Evolutionary conservation across 2,113 vertebrate species (phyloP).

Genomic region (Vicugna pacos): DNA sequence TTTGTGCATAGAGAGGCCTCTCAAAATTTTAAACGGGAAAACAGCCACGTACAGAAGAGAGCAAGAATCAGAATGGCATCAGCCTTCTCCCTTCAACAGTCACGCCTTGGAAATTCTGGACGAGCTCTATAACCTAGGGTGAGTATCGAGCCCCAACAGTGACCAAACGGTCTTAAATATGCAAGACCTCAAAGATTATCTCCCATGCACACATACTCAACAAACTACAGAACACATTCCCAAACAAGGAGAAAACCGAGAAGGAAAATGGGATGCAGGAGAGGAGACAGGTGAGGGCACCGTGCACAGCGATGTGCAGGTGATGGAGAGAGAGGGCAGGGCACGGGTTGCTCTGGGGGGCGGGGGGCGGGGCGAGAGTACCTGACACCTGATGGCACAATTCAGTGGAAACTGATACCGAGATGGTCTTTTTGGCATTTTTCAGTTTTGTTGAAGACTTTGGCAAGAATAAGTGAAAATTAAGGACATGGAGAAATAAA

Average conservation of each 20-base stretch:
- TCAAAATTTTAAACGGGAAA: neutral
- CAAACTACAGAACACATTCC: neutral
- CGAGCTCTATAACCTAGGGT: neutral
- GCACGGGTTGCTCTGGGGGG: too few species aligned
- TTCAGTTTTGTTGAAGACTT: neutral
- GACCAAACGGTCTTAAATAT: neutral
- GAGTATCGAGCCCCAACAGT: neutral
- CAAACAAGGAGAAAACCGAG: neutral
- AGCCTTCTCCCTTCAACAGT: neutral
- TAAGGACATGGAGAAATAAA: neutral
- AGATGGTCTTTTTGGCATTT: neutral
- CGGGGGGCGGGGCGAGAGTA: too few species aligned
- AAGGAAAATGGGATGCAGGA: neutral
- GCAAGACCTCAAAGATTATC: neutral
- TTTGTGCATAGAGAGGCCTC: neutral
- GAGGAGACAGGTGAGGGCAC: too few species aligned
- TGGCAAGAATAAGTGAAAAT: neutral
- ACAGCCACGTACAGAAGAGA: neutral
- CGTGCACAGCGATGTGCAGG: accelerated
- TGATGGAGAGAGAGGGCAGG: too few species aligned
- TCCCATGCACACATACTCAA: neutral
- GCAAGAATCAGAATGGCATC: neutral
- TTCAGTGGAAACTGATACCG: neutral
- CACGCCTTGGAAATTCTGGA: neutral
- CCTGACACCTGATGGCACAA: too few species aligned